phyloP scores from a whole-genome alignment of 2,888 invertebrate genomes.

The Pristionchus arcanus region DNA sequence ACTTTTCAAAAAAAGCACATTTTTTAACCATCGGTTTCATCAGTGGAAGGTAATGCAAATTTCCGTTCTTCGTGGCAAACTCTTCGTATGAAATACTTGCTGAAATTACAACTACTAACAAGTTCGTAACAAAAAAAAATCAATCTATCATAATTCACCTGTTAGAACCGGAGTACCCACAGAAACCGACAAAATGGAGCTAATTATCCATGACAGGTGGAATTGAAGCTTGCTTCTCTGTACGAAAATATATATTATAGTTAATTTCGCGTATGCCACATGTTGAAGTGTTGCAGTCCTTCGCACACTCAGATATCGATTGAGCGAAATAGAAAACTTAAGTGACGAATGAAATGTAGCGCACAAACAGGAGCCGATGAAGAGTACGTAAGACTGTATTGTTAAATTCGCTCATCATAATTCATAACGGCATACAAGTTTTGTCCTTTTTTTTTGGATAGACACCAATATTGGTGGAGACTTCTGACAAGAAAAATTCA shows the following conservation, averaged over 20 bases:
- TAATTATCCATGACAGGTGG: background rate
- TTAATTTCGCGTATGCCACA: background rate
- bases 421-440: background rate
- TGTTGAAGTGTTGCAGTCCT: background rate
- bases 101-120: no score
- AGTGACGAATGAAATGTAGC: background rate
- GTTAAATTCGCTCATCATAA: background rate
- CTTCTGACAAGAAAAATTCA: background rate
- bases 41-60: background rate
- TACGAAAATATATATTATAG: background rate
- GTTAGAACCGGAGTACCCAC: background rate
- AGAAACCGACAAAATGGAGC: background rate
- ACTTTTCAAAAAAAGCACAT: background rate
- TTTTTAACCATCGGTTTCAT: background rate
- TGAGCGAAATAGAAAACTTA: background rate
- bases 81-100: background rate
- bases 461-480: background rate
- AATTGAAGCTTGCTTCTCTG: background rate
- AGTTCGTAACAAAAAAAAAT: no score
- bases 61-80: background rate
- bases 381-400: background rate
- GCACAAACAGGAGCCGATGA: background rate
- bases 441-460: background rate
- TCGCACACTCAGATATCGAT: background rate
- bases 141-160: background rate